Evolutionary conservation across 2,888 invertebrate genomes (phyloP).

Genomic region (Polylopha cassiicola): DNA sequence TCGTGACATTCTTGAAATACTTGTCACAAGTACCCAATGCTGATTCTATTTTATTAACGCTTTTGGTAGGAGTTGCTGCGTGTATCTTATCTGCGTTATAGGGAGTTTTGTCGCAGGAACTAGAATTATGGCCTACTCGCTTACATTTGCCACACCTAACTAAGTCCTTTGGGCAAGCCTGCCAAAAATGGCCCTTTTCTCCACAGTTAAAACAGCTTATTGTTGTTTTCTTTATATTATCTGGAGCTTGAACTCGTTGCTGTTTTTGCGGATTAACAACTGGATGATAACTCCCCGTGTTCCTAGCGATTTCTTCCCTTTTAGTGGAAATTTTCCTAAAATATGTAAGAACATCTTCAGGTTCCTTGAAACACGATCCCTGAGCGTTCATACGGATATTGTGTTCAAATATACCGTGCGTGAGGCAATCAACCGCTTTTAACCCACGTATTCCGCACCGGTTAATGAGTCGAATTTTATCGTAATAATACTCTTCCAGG

Average conservation of each 20-base stretch:
- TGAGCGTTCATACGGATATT: slow-evolving; percentile 19
- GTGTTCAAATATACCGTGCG: slow-evolving; percentile 20
- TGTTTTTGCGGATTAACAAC: neutral
- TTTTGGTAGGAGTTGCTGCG: neutral
- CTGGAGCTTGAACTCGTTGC: neutral
- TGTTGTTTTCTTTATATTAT: neutral
- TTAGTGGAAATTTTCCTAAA: slow-evolving; percentile 3
- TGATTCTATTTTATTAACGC: slow-evolving; percentile 1
- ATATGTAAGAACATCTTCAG: slow-evolving; percentile 13
- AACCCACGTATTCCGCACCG: slow-evolving; percentile 21
- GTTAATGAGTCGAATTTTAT: slow-evolving; percentile 25
- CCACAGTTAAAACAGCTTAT: slow-evolving; percentile 8
- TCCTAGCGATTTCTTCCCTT: neutral
- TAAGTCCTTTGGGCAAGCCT: neutral
- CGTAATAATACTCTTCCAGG: slow-evolving; percentile 24
- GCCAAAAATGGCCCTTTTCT: neutral
- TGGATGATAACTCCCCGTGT: neutral
- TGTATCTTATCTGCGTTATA: neutral
- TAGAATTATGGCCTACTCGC: slow-evolving; percentile 2
- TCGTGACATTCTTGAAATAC: neutral
- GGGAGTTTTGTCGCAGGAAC: neutral
- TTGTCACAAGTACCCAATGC: neutral
- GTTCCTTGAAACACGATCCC: slow-evolving; percentile 7
- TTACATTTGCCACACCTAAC: slow-evolving; percentile 2
- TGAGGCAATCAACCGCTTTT: slow-evolving; percentile 24